Evolutionary conservation across 2,113 vertebrate genomes (phyloP), one percentile per base, ranked within the genome.

Genomic region (Prochilodus magdalenae): DNA sequence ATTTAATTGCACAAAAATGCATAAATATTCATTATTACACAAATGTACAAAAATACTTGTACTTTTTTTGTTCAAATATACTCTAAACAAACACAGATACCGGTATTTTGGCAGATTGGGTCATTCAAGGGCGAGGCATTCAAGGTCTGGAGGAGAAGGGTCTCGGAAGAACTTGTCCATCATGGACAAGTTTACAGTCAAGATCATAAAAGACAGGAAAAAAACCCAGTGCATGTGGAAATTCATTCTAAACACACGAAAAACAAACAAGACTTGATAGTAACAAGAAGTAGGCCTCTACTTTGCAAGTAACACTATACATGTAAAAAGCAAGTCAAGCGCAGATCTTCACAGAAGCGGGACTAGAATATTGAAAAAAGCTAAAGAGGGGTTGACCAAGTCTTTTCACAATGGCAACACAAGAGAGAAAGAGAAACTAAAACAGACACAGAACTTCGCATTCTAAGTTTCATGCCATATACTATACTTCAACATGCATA

Each of bases 11-110:
- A 88, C 87, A 79, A 83, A 84, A 84, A 82, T 84, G 80, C 86
- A 87, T 89, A 87, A 89, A 89, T 89, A 87, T 83, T 75, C 70
- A 87, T 89, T 80, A 84, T 84, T 85, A 84, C 79, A 81, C 79
- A 86, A 78, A 82, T 75, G 86, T 86, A 87, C 88, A 86, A 83
- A 84, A 86, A 89, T 75, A 83, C 77, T 83, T 86, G 85, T 82
- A 87, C 88, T 77, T 65, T 83, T 83, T 84, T 86, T 83, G 67
- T 86, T 88, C 82, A 88, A 86, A 86, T 82, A 88, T 84, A 60
- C 71, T 83, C 75, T 77, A 77, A 85, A 83, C 82, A 87, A 62
- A 83, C 76, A 81, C 70, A 57, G 84, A 87, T 49, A 83, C 55
- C 66, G 11, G 72, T 63, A 80, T 73, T 84, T 86, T 70, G 76